These are phyloP conservation scores for Propithecus coquereli DNA, from an alignment of 2,113 vertebrate species.

Conservation along the genomic window DNA sequence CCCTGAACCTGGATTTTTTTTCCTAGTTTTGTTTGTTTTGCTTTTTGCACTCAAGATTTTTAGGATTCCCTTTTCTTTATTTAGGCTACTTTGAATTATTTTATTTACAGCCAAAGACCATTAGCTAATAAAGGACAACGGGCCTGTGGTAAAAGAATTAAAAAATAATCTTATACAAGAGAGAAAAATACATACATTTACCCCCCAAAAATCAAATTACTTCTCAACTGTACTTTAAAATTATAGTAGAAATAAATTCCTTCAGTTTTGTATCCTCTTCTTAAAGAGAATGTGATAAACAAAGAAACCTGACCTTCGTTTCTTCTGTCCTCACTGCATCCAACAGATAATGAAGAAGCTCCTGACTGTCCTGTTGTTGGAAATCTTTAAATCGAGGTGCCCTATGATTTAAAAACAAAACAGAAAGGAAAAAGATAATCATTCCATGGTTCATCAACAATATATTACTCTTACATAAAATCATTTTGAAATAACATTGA, in stretches of 20 bases:
- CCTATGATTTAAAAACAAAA: constrained; percentile 77
- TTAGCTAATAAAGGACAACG: neutral
- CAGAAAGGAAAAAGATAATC: neutral
- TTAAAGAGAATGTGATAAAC: constrained; percentile 39
- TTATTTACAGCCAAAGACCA: neutral
- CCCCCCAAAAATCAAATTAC: neutral
- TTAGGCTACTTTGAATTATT: constrained; percentile 9
- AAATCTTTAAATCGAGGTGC: constrained; percentile 98
- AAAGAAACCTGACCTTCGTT: constrained; percentile 89
- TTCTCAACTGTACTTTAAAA: neutral
- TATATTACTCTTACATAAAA: neutral
- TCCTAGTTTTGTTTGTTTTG: too few relatives aligned
- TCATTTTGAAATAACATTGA: constrained; percentile 19
- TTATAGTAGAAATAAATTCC: neutral
- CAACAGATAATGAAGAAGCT: constrained; percentile 95
- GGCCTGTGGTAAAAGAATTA: neutral
- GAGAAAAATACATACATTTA: neutral
- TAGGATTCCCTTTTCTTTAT: neutral
- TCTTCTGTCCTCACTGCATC: constrained; percentile 97
- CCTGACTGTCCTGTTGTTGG: constrained; percentile 98
- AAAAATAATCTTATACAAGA: constrained; percentile 5
- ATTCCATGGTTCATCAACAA: neutral
- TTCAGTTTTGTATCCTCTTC: neutral
- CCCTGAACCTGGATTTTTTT: neutral
- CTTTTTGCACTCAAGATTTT: neutral